phyloP scores from a whole-genome alignment of 2,113 vertebrate species.

The Callocephalon fimbriatum region DNA sequence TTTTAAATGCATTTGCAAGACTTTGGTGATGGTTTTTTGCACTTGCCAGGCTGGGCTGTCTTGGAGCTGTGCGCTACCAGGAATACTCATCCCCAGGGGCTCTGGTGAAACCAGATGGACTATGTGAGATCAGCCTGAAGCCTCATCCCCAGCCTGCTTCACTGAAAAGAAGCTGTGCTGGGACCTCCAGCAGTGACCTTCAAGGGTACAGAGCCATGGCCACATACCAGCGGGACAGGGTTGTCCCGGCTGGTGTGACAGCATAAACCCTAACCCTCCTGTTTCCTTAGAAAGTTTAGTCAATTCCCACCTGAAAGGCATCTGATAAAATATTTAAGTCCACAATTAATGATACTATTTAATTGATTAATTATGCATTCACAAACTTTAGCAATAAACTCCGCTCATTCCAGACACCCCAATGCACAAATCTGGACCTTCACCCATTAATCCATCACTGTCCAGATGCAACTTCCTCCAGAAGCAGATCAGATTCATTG shows the following conservation, averaged over 20 bases:
- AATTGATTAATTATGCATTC: not conserved
- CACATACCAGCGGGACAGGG: rapidly evolving
- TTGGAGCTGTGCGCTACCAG: not conserved
- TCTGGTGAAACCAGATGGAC: too few species aligned
- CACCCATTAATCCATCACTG: not conserved
- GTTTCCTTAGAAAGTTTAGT: not conserved
- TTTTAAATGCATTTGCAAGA: not conserved
- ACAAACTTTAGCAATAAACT: rapidly evolving
- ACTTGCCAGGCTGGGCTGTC: too few species aligned
- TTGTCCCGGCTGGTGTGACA: too few species aligned
- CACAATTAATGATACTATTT: not conserved
- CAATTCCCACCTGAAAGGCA: not conserved
- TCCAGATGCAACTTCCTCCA: not conserved
- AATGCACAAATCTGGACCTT: not conserved
- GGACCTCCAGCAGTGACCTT: not conserved
- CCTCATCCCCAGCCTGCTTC: not conserved
- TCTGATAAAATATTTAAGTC: not conserved
- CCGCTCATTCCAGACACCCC: not conserved
- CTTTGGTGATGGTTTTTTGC: not conserved
- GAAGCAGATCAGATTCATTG: not conserved
- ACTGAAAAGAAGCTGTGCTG: not conserved
- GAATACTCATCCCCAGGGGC: too few species aligned
- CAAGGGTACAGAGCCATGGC: not conserved
- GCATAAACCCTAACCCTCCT: not conserved
- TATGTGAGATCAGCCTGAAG: rapidly evolving